Percentiles rank a stretch among this genome's conserved stretches.
Conservation (phyloP, 2,113 vertebrate species). For the Falco punctatus region DNA sequence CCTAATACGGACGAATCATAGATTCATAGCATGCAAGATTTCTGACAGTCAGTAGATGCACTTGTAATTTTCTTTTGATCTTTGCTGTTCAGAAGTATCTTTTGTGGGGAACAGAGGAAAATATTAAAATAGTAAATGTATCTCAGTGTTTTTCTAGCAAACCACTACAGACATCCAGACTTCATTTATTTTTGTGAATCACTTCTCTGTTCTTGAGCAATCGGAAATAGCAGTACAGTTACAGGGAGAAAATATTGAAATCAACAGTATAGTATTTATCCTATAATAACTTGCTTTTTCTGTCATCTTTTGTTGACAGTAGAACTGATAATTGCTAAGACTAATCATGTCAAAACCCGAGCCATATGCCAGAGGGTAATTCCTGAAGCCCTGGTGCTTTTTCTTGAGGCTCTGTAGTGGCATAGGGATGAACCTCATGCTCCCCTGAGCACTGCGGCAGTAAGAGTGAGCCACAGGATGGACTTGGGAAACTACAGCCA, state of each 20-base stretch:
- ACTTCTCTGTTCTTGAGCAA: background rate
- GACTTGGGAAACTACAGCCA: background rate
- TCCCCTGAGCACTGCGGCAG: rapidly evolving
- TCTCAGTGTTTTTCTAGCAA: background rate
- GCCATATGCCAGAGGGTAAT: background rate
- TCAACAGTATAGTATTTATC: background rate
- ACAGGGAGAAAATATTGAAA: background rate
- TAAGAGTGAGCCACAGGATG: background rate
- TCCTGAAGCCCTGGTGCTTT: background rate
- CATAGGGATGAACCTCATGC: background rate
- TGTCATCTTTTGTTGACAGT: background rate
- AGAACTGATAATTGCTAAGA: background rate
- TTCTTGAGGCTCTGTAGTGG: background rate
- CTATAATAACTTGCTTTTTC: rapidly evolving
- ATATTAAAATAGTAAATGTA: background rate
- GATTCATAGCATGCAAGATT: background rate
- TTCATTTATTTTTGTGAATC: background rate
- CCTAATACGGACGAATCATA: rapidly evolving
- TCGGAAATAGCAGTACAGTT: background rate
- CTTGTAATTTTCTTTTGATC: background rate
- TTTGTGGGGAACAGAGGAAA: background rate
- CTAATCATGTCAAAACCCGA: background rate
- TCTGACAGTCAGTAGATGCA: background rate
- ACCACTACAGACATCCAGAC: background rate
- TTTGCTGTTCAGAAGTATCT: background rate